These are phyloP conservation scores for Zootoca vivipara DNA, from an alignment of 2,113 vertebrate genomes.

Conservation along the genomic window DNA sequence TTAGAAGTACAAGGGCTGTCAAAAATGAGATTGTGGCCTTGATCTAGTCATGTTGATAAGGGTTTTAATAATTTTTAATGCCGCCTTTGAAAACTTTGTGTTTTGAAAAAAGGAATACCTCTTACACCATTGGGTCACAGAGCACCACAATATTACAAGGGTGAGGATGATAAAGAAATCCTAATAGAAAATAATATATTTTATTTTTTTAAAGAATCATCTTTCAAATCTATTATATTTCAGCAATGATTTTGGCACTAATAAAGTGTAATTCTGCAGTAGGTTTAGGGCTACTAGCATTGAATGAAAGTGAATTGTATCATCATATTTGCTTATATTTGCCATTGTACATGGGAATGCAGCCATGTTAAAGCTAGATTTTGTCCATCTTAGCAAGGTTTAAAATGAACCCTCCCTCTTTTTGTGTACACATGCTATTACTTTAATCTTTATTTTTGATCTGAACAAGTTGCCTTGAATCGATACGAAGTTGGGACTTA, in stretches of 20 bases:
- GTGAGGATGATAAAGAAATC: background rate
- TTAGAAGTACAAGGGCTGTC: background rate
- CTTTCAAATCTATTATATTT: conserved; percentile 3
- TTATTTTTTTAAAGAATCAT: too few species aligned
- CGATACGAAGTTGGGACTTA: background rate
- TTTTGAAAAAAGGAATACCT: too few species aligned
- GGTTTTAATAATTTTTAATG: background rate
- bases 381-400: background rate
- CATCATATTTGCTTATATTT: background rate
- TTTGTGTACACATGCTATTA: background rate
- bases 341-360: background rate
- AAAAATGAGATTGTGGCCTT: background rate
- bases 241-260: background rate
- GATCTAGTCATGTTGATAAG: background rate
- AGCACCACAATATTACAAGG: background rate
- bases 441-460: background rate
- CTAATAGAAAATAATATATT: too few species aligned
- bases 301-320: background rate
- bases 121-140: background rate
- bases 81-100: too few species aligned
- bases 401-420: background rate
- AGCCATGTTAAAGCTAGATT: background rate
- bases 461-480: background rate
- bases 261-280: background rate
- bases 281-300: background rate